A percentile compares a stretch with the other conserved stretches of the same genome.
Conservation (phyloP, 2,888 invertebrate genomes). For the Rotaria magnacalcarata region DNA sequence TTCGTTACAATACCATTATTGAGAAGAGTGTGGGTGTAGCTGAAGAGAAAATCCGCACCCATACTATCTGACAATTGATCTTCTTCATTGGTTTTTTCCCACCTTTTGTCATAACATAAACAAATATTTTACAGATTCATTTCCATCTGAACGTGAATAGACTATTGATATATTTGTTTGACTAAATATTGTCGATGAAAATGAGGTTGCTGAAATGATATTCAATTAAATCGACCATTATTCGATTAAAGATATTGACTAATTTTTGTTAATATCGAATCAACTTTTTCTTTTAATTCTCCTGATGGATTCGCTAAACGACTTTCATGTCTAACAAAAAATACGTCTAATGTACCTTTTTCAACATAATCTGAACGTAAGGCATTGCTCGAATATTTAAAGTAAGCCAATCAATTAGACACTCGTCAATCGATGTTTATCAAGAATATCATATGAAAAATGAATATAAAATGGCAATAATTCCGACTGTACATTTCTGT, state of each 20-base stretch:
- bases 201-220: conserved; percentile 61
- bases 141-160: no score
- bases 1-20: no score
- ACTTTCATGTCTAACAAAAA: conserved; percentile 54
- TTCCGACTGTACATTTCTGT: conserved; percentile 59
- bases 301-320: neutral
- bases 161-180: conserved; percentile 49
- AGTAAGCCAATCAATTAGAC: conserved; percentile 59
- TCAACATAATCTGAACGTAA: conserved; percentile 56
- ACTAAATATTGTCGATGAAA: conserved; percentile 56
- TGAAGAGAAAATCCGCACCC: no score
- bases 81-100: no score
- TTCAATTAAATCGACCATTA: conserved; percentile 55
- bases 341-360: conserved; percentile 61
- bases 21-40: no score
- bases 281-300: neutral
- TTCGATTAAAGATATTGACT: conserved; percentile 50
- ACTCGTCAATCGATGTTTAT: conserved; percentile 52
- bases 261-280: conserved; percentile 46
- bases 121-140: no score
- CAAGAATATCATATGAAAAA: conserved; percentile 59
- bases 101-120: no score
- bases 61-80: neutral
- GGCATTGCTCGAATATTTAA: conserved; percentile 58
- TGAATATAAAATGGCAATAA: conserved; percentile 55